phyloP scores from a whole-genome alignment of 2,797 vertebrate species.

The Toxotes lorentzi region DNA sequence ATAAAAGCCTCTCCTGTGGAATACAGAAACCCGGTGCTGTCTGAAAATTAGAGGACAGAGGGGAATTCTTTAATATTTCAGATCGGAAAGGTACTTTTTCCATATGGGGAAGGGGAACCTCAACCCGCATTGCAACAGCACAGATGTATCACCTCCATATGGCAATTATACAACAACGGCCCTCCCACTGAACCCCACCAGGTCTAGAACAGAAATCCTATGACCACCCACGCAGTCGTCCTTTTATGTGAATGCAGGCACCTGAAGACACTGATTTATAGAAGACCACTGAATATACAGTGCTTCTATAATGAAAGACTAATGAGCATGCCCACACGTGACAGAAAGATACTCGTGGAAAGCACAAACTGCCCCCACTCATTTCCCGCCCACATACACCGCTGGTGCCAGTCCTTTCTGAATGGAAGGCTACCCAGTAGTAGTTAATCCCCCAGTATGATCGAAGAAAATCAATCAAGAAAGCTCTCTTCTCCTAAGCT shows the following conservation, averaged over 20 bases:
- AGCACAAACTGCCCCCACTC: slow-evolving; percentile 48
- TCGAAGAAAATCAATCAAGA: slow-evolving; percentile 60
- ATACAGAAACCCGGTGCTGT: slow-evolving; percentile 6
- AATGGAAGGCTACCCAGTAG: slow-evolving; percentile 62
- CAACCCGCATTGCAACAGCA: neutral
- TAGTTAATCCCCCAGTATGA: slow-evolving; percentile 49
- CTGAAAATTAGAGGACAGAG: slow-evolving; percentile 10
- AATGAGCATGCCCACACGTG: slow-evolving; percentile 44
- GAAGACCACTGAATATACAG: slow-evolving; percentile 15
- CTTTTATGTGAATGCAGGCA: slow-evolving; percentile 12
- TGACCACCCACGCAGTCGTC: slow-evolving; percentile 16
- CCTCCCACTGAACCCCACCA: slow-evolving; percentile 8
- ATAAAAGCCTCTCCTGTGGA: slow-evolving; percentile 14
- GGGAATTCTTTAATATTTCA: slow-evolving; percentile 35
- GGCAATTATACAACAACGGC: slow-evolving; percentile 16
- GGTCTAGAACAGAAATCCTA: slow-evolving; percentile 11
- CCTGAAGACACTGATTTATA: slow-evolving; percentile 14
- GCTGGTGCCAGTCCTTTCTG: slow-evolving; percentile 47
- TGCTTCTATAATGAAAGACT: slow-evolving; percentile 12
- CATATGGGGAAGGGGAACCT: neutral
- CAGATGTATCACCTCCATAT: slow-evolving; percentile 26
- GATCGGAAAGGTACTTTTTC: slow-evolving; percentile 17
- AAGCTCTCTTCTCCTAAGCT: slow-evolving; percentile 30
- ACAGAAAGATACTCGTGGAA: slow-evolving; percentile 33
- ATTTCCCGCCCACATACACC: slow-evolving; percentile 61